A percentile compares a stretch with the other conserved stretches of the same genome.
Conservation (phyloP, 2,113 vertebrate species). For the Thamnophis sirtalis region DNA sequence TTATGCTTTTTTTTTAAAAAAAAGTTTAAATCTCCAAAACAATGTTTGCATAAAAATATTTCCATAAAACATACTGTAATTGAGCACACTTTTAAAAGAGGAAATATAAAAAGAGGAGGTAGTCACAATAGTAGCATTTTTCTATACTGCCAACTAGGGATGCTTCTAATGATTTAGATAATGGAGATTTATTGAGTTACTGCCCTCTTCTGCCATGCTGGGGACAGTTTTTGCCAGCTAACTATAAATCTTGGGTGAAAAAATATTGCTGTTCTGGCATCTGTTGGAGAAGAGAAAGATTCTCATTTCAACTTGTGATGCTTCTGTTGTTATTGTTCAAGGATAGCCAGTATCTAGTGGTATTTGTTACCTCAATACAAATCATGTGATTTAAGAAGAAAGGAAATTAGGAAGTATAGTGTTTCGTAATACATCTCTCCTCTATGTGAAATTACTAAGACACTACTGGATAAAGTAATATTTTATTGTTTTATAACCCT, state of each 20-base stretch:
- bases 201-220: slow-evolving; percentile 50
- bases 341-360: slow-evolving; percentile 10
- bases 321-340: slow-evolving; percentile 7
- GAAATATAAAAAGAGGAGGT: slow-evolving; percentile 33
- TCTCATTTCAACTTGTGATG: slow-evolving; percentile 42
- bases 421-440: background rate
- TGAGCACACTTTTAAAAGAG: slow-evolving; percentile 39
- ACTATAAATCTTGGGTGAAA: slow-evolving; percentile 49
- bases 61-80: slow-evolving; percentile 28
- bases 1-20: background rate
- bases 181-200: slow-evolving; percentile 51
- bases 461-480: background rate
- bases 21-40: slow-evolving; percentile 35
- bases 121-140: slow-evolving; percentile 53
- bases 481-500: background rate
- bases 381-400: background rate
- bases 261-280: slow-evolving; percentile 47
- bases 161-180: slow-evolving; percentile 50
- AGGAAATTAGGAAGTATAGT: background rate
- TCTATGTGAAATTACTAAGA: background rate
- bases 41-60: background rate
- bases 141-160: slow-evolving; percentile 51
- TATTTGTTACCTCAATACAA: slow-evolving; percentile 4
- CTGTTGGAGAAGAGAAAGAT: slow-evolving; percentile 31
- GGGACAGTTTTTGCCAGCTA: slow-evolving; percentile 51